Base-by-base conservation (phyloP, 2,797 vertebrate genomes). In the Neomorphus geoffroyi region DNA sequence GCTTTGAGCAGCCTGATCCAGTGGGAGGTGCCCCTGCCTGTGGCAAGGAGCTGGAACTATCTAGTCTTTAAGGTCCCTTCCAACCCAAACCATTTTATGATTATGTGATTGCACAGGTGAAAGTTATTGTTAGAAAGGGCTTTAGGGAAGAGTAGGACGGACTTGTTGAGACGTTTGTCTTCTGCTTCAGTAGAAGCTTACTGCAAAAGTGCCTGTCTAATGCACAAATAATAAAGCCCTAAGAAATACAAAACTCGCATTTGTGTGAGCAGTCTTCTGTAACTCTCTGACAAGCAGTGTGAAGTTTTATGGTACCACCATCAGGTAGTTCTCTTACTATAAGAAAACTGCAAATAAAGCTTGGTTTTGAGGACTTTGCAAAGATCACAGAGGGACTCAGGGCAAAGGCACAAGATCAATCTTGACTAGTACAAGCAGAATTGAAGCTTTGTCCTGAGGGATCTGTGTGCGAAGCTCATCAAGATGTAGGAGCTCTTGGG, bases 301-400 rank as follows among this genome's bases (percentile, higher is more conserved):
- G 16, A 65, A 51, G 13, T 37, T 77, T 60, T 39, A 6, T 18
- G 45, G 9, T 2, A 54, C 33, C 27, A 69, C 21, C 4, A 5
- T 43, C 7, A 35, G 60, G 43, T 17, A 10, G 2, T 46, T 70
- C 30, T 9, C 9, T n/a, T 88, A 7, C 7, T 78, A 11, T 51
- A 74, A 48, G 28, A 73, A 80, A 62, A n/a, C 11, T 46, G 35
- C 11, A 24, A 41, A 60, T 62, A 35, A 17, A 22, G 6, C 13
- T 18, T 50, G 0, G 0, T 0, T 9, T 6, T 30, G 11, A 69
- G 45, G 35, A 5, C 43, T 66, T 73, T 2, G 18, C 50, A 53
- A 51, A 74, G 27, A 26, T 4, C 16, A 15, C 1, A 0, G 60
- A 32, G 65, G 73, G 50, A 71, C 35, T 71, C 19, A 5, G 16